phyloP scores from a whole-genome alignment of 2,888 invertebrate species.

The Coleophora flavipennella region DNA sequence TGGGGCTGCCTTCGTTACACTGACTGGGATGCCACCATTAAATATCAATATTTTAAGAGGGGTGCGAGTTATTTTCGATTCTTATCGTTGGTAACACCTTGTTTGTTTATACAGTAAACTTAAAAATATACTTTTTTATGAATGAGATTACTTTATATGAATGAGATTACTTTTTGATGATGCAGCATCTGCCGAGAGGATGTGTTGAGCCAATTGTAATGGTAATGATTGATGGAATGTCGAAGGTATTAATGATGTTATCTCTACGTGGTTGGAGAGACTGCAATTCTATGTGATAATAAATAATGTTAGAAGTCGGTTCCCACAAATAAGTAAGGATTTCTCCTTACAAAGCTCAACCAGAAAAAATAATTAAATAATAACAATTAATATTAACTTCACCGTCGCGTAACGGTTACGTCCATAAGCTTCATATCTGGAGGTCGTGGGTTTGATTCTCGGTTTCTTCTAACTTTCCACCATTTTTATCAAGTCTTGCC shows the following conservation, averaged over 20 bases:
- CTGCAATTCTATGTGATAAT: not conserved
- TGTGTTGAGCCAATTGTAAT: constrained; percentile 30
- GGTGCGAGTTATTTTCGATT: constrained; percentile 51
- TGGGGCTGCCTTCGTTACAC: constrained; percentile 61
- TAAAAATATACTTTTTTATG: constrained; percentile 33
- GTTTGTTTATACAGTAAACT: constrained; percentile 49
- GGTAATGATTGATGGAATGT: constrained; percentile 38
- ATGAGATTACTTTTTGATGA: constrained; percentile 33
- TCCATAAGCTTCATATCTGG: too few species aligned
- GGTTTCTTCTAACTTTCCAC: too few species aligned
- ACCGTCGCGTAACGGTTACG: too few species aligned
- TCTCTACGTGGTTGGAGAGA: constrained; percentile 1
- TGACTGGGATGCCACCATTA: constrained; percentile 56
- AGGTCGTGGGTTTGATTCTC: too few species aligned
- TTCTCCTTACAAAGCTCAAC: too few species aligned
- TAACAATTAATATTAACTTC: too few species aligned
- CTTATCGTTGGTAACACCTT: constrained; percentile 64
- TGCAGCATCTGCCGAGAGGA: constrained; percentile 47
- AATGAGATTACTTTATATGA: constrained; percentile 34
- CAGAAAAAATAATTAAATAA: too few species aligned
- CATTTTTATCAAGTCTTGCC: too few species aligned
- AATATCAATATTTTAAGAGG: constrained; percentile 65
- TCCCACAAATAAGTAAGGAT: too few species aligned
- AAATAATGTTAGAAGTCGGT: not conserved
- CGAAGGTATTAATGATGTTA: constrained; percentile 16